A percentile compares a stretch with the other conserved stretches of the same genome.
Evolutionary conservation across 2,797 vertebrate genomes (phyloP).

Genomic region (Bucorvus abyssinicus): DNA sequence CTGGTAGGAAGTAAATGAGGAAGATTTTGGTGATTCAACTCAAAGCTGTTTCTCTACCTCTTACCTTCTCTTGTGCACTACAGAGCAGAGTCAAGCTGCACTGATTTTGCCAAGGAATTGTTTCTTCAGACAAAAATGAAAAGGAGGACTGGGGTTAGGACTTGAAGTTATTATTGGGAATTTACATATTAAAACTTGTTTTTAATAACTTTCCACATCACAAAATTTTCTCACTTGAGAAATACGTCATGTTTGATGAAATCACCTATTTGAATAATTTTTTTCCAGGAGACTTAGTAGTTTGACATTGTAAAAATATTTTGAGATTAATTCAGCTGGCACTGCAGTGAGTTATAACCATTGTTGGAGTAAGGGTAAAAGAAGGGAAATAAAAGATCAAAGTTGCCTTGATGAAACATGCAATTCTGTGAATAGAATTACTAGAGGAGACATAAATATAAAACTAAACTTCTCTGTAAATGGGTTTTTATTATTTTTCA

Average conservation of each 20-base stretch:
- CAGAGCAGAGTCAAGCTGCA: not conserved
- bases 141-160: not conserved
- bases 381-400: not conserved
- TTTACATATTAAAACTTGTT: not conserved
- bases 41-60: not conserved
- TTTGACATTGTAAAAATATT: not conserved
- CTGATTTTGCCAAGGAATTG: not conserved
- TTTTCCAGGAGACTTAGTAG: not conserved
- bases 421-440: not conserved
- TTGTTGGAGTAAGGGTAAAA: not conserved
- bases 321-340: not conserved
- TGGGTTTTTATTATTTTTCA: not conserved
- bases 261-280: not conserved
- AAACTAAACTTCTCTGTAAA: not conserved
- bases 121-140: not conserved
- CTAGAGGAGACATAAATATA: not conserved
- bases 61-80: not conserved
- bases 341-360: not conserved
- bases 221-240: not conserved
- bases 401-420: not conserved
- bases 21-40: not conserved
- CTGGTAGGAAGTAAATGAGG: not conserved
- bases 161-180: not conserved
- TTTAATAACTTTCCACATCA: not conserved
- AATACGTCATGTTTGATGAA: not conserved